Evolutionary conservation across 2,113 vertebrate species (phyloP).

Genomic region (Gambusia affinis): DNA sequence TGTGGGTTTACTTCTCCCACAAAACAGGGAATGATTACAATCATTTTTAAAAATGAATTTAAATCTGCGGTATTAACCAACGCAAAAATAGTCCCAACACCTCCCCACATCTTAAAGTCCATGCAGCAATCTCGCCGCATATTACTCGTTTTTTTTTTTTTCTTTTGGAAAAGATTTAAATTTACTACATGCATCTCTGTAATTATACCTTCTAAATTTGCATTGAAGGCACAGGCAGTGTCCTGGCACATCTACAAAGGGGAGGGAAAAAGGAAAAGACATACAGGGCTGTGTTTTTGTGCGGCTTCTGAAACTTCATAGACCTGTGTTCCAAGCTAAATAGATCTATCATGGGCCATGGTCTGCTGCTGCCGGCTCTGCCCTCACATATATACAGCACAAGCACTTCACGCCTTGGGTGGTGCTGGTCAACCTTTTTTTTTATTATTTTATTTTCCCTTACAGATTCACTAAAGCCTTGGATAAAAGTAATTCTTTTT

Average conservation of each 20-base stretch:
- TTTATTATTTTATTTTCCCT: slow-evolving; percentile 27
- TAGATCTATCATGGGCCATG: slow-evolving; percentile 23
- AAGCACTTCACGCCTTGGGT: slow-evolving; percentile 57
- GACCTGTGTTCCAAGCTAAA: slow-evolving; percentile 58
- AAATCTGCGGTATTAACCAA: slow-evolving; percentile 24
- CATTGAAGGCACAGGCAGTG: slow-evolving; percentile 61
- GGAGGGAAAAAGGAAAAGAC: slow-evolving; percentile 66
- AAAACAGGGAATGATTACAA: background rate
- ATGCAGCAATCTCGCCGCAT: slow-evolving; percentile 54
- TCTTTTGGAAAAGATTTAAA: slow-evolving; percentile 70
- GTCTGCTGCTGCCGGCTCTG: slow-evolving; percentile 31
- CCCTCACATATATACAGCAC: slow-evolving; percentile 39
- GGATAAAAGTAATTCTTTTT: slow-evolving; percentile 73
- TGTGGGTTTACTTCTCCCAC: background rate
- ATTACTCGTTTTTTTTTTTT: slow-evolving; percentile 63
- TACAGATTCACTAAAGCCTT: slow-evolving; percentile 44
- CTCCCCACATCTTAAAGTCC: slow-evolving; percentile 60
- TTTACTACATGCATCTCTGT: slow-evolving; percentile 68
- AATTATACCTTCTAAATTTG: slow-evolving; percentile 77
- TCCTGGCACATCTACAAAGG: slow-evolving; percentile 70
- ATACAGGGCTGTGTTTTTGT: slow-evolving; percentile 69
- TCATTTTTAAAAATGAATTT: slow-evolving; percentile 14
- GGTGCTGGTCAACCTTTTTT: slow-evolving; percentile 41
- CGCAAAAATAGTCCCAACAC: slow-evolving; percentile 48
- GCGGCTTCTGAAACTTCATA: slow-evolving; percentile 48